These are phyloP conservation scores for Enteromius fasciolatus DNA, from an alignment of 2,797 vertebrate genomes.

Conservation along the genomic window DNA sequence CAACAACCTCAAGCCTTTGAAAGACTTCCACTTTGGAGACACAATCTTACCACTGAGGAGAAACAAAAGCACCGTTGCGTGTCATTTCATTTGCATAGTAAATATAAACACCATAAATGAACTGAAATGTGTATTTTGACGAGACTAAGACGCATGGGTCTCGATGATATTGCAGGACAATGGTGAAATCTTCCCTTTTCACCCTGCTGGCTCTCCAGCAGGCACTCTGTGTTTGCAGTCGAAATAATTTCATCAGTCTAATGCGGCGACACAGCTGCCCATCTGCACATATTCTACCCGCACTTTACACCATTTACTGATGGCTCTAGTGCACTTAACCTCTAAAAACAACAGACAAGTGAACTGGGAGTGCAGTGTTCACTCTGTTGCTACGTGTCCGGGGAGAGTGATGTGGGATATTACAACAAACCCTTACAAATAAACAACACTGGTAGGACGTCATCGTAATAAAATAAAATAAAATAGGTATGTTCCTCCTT, in stretches of 20 bases:
- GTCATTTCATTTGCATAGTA: not conserved
- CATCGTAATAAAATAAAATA: not conserved
- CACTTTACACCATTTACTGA: constrained; percentile 59
- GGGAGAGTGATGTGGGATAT: constrained; percentile 56
- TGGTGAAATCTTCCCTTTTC: constrained; percentile 18
- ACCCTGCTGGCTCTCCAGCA: constrained; percentile 15
- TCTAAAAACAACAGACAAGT: constrained; percentile 53
- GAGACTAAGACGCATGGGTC: not conserved
- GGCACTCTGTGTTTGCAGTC: constrained; percentile 6
- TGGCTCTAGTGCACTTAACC: constrained; percentile 52
- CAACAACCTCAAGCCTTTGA: constrained; percentile 92
- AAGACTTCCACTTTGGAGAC: constrained; percentile 98
- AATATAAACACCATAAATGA: not conserved
- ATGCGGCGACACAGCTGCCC: constrained; percentile 43
- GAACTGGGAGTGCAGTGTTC: constrained; percentile 61
- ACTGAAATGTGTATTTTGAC: not conserved
- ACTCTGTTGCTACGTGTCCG: constrained; percentile 76
- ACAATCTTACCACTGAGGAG: constrained; percentile 88
- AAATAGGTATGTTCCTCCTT: not conserved
- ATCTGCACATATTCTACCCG: constrained; percentile 39
- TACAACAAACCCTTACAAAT: not conserved
- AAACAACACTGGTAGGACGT: constrained; percentile 46
- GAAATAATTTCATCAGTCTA: constrained; percentile 16
- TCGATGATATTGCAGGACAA: not conserved
- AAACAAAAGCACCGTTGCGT: constrained; percentile 20